Conservation (phyloP, 2,888 invertebrate species). For the Ashinkailepas kermadecensis region DNA sequence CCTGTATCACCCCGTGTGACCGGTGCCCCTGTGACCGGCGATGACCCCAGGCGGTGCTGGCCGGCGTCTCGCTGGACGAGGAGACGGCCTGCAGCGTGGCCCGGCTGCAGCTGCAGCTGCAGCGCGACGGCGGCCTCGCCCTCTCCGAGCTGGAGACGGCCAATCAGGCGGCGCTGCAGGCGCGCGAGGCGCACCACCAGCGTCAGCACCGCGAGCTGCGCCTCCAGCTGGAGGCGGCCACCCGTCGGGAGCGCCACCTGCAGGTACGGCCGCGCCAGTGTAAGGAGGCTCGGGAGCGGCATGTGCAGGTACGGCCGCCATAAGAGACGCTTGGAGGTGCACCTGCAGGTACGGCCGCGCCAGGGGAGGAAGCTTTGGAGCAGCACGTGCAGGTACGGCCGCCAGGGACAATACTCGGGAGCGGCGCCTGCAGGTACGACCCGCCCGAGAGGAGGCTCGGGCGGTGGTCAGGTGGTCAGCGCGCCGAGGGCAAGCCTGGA, state of each 20-base stretch:
- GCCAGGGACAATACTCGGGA: neutral
- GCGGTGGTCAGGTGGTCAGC: too few species aligned
- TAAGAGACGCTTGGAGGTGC: too few species aligned
- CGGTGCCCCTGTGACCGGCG: too few species aligned
- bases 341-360: too few species aligned
- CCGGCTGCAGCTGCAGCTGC: neutral
- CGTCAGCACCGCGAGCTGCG: constrained; percentile 13
- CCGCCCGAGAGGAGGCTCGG: neutral
- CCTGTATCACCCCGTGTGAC: too few species aligned
- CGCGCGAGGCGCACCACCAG: neutral
- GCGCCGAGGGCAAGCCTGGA: too few species aligned
- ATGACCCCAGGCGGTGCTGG: neutral
- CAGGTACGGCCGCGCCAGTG: neutral
- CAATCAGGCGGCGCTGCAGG: constrained; percentile 9
- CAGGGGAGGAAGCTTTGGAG: too few species aligned
- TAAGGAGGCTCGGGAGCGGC: too few species aligned
- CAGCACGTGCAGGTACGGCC: too few species aligned
- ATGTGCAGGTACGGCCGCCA: too few species aligned
- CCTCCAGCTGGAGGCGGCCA: constrained; percentile 15
- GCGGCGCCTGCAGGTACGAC: neutral
- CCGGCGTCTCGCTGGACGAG: constrained; percentile 12
- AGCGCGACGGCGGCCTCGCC: neutral
- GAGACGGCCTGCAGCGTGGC: neutral
- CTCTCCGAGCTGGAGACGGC: constrained; percentile 14
- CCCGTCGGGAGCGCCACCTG: constrained; percentile 15